phyloP scores from a whole-genome alignment of 2,888 invertebrate species.

The Itoplectis maculator region DNA sequence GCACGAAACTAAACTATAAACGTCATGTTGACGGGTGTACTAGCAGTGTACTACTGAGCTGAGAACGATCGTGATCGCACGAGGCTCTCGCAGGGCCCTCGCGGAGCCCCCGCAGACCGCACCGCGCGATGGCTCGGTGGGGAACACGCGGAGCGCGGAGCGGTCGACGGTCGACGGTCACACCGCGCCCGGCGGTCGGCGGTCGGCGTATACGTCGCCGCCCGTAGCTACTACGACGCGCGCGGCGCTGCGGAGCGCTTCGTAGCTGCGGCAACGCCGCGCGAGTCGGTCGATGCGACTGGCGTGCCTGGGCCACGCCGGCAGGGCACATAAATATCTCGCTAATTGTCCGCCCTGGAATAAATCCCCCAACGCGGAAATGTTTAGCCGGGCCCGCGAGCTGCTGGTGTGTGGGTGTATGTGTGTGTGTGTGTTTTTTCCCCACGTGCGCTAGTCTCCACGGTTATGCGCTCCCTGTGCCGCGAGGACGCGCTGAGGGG shows the following conservation, averaged over 20 bases:
- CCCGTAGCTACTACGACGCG: too few species aligned
- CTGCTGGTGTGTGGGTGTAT: too few species aligned
- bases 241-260: conserved; percentile 5
- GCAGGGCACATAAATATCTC: conserved; percentile 78
- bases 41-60: too few species aligned
- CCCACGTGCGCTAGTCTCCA: not conserved
- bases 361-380: conserved; percentile 79
- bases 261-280: not conserved
- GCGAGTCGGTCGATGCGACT: conserved; percentile 66
- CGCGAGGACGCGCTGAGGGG: too few species aligned
- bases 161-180: conserved; percentile 49
- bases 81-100: conserved; percentile 22
- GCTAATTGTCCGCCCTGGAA: conserved; percentile 80
- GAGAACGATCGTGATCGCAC: conserved; percentile 55
- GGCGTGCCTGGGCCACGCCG: conserved; percentile 72
- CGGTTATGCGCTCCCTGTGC: too few species aligned
- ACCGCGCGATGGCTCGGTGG: conserved; percentile 46
- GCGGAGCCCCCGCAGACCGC: too few species aligned
- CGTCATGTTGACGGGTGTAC: conserved; percentile 50
- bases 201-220: too few species aligned
- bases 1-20: conserved; percentile 61
- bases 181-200: too few species aligned
- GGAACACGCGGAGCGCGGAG: conserved; percentile 23
- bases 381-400: conserved; percentile 70
- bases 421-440: conserved; percentile 36